Percentiles rank a stretch among this genome's conserved stretches.
These are phyloP conservation scores for Lepilemur septentrionalis DNA, from an alignment of 2,797 vertebrate genomes.

Conservation along the genomic window DNA sequence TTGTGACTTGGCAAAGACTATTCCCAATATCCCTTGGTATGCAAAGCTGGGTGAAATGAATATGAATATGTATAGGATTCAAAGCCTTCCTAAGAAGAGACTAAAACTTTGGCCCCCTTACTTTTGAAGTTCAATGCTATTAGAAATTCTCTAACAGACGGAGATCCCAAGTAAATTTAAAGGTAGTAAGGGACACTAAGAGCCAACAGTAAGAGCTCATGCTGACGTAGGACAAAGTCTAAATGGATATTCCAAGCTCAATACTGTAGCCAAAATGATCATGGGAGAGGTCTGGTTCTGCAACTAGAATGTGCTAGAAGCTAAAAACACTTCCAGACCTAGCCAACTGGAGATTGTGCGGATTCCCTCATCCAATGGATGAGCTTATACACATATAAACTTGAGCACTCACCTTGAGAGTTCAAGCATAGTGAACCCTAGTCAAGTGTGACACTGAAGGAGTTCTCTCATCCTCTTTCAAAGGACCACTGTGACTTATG, in stretches of 20 bases:
- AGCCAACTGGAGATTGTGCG: not conserved
- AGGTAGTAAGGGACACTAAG: not conserved
- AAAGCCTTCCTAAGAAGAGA: not conserved
- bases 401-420: not conserved
- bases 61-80: not conserved
- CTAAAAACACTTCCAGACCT: conserved; percentile 36
- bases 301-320: conserved; percentile 17
- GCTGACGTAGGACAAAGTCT: not conserved
- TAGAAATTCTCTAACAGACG: not conserved
- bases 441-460: not conserved
- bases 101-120: not conserved
- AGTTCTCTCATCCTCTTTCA: not conserved
- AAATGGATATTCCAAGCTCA: not conserved
- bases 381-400: not conserved
- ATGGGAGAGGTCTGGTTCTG: not conserved
- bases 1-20: not conserved
- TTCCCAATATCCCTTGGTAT: not conserved
- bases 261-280: not conserved
- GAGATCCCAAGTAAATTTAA: conserved; percentile 27
- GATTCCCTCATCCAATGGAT: not conserved
- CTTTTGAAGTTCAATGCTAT: not conserved
- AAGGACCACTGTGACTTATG: not conserved
- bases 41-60: not conserved
- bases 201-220: not conserved
- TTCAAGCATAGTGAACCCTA: not conserved